Conservation (phyloP, 2,797 vertebrate species). For the Varecia variegata region DNA sequence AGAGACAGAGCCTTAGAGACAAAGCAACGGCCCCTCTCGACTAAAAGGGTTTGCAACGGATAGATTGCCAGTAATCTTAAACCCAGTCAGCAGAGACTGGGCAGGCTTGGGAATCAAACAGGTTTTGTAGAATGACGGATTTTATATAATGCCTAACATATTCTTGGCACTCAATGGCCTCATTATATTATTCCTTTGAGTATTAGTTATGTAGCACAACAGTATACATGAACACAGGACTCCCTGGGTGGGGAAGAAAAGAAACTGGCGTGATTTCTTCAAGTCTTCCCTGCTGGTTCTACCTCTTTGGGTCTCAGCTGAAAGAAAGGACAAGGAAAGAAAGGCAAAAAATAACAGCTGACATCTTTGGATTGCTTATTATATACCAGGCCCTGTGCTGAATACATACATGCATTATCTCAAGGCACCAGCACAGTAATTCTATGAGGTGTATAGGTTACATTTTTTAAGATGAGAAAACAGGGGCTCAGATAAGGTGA, state of each 20-base stretch:
- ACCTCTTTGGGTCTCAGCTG: neutral
- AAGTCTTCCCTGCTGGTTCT: neutral
- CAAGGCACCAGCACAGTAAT: neutral
- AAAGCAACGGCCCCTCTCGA: neutral
- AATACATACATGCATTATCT: neutral
- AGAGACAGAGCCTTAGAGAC: slow-evolving; percentile 46
- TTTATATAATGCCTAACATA: neutral
- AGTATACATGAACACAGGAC: neutral
- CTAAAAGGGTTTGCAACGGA: slow-evolving; percentile 4
- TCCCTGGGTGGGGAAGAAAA: neutral
- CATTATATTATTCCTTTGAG: neutral
- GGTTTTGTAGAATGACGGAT: neutral
- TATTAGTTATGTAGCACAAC: neutral
- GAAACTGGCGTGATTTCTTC: neutral
- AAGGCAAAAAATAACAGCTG: neutral
- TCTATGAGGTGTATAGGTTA: neutral
- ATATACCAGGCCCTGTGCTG: neutral
- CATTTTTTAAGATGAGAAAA: neutral
- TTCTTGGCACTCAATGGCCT: neutral
- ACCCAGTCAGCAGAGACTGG: neutral
- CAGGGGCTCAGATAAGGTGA: neutral
- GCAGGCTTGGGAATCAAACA: slow-evolving; percentile 23
- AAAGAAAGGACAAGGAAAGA: slow-evolving; percentile 8
- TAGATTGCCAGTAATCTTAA: slow-evolving; percentile 32
- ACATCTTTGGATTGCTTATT: neutral